Conservation (phyloP, 2,888 invertebrate genomes). For the Thysanoteuthis rhombus region DNA sequence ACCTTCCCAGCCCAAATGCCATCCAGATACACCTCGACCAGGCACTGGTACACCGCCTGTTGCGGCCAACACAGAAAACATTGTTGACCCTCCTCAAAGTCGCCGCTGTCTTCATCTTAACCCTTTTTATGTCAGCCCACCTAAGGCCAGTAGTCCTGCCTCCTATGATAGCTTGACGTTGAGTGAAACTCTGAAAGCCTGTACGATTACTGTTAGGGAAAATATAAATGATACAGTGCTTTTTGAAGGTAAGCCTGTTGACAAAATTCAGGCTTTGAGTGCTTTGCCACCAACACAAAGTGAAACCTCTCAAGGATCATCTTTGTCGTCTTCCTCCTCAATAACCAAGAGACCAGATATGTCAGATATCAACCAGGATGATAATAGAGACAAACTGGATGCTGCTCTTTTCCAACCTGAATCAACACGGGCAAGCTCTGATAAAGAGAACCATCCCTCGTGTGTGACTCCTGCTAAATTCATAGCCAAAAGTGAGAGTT, state of each 20-base stretch:
- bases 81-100: background rate
- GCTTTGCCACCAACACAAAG: background rate
- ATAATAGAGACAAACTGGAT: background rate
- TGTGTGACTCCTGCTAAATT: background rate
- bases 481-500: background rate
- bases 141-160: background rate
- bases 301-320: background rate
- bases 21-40: background rate
- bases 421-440: background rate
- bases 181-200: background rate
- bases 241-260: background rate
- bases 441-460: background rate
- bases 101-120: background rate
- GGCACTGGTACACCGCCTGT: background rate
- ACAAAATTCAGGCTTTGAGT: background rate
- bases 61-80: background rate
- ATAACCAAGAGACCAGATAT: background rate
- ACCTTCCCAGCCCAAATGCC: background rate
- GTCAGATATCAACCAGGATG: background rate
- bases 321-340: background rate
- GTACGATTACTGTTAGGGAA: background rate
- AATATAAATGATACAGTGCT: background rate
- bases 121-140: background rate
- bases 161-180: background rate
- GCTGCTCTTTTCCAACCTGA: background rate